phyloP scores from a whole-genome alignment of 2,888 invertebrate species.

The Orthonychiurus folsomi region DNA sequence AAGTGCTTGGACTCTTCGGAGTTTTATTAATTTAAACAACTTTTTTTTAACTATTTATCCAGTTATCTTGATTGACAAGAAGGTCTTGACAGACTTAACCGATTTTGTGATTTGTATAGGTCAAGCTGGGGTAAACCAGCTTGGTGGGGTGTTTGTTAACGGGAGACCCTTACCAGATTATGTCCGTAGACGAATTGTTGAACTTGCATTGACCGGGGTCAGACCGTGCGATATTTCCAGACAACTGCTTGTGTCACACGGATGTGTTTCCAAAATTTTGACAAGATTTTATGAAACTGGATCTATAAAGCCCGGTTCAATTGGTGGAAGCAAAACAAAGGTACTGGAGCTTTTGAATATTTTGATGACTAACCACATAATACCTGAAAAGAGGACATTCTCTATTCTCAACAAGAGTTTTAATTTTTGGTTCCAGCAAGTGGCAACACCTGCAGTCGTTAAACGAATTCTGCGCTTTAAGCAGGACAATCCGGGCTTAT shows the following conservation, averaged over 20 bases:
- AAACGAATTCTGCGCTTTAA: slow-evolving; percentile 88
- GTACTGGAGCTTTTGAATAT: no score
- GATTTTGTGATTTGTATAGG: no score
- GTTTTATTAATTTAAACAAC: no score
- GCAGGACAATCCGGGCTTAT: slow-evolving; percentile 91
- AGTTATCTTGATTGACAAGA: no score
- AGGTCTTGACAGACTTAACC: no score
- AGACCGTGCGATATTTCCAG: slow-evolving; percentile 93
- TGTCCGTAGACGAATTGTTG: slow-evolving; percentile 84
- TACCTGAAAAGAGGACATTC: no score
- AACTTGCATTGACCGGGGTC: slow-evolving; percentile 86
- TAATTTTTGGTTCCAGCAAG: slow-evolving; percentile 81
- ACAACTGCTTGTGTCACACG: slow-evolving; percentile 91
- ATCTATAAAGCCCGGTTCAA: slow-evolving; percentile 87
- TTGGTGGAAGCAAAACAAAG: slow-evolving; percentile 91
- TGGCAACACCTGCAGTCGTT: slow-evolving; percentile 89
- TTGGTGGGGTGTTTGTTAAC: slow-evolving; percentile 94
- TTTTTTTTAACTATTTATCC: no score
- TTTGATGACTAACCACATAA: no score
- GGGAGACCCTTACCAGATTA: slow-evolving; percentile 94
- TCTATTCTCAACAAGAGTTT: no score
- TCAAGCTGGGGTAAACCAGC: slow-evolving; percentile 93
- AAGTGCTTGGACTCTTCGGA: no score
- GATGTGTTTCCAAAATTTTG: slow-evolving; percentile 93
- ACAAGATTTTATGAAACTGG: slow-evolving; percentile 96